Evolutionary conservation across 1,140 invertebrate species (phyloP).

Genomic region (Diabrotica virgifera): DNA sequence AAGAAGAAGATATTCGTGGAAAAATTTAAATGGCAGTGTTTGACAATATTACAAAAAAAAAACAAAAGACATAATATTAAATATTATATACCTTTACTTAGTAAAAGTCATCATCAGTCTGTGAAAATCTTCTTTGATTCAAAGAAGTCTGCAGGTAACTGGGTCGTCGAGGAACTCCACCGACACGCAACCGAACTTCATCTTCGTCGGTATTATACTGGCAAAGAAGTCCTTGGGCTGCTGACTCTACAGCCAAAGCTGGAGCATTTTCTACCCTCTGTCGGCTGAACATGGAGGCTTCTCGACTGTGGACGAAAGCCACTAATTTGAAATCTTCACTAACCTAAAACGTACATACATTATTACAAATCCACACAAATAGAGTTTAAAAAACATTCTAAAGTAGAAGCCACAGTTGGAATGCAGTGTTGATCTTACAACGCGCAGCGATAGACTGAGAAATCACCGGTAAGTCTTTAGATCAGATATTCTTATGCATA

Average conservation of each 20-base stretch:
- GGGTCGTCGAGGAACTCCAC: constrained; percentile 8
- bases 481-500: no score
- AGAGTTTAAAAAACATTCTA: no score
- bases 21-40: background rate
- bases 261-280: constrained; percentile 37
- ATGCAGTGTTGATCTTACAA: no score
- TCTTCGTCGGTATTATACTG: constrained; percentile 17
- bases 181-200: constrained; percentile 18
- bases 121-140: constrained; percentile 9
- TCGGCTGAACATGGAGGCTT: constrained; percentile 50
- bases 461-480: no score
- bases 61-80: background rate
- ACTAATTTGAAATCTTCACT: constrained; percentile 63
- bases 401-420: no score
- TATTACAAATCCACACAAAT: no score
- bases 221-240: background rate
- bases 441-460: no score
- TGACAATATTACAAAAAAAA: background rate
- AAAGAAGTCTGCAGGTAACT: constrained; percentile 12
- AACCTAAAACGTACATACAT: background rate
- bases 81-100: background rate
- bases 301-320: constrained; percentile 73
- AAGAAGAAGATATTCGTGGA: background rate
- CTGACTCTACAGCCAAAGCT: constrained; percentile 22
- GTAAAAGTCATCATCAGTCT: background rate